Evolutionary conservation across 2,113 vertebrate species (phyloP).

Genomic region (Urocitellus parryii): DNA sequence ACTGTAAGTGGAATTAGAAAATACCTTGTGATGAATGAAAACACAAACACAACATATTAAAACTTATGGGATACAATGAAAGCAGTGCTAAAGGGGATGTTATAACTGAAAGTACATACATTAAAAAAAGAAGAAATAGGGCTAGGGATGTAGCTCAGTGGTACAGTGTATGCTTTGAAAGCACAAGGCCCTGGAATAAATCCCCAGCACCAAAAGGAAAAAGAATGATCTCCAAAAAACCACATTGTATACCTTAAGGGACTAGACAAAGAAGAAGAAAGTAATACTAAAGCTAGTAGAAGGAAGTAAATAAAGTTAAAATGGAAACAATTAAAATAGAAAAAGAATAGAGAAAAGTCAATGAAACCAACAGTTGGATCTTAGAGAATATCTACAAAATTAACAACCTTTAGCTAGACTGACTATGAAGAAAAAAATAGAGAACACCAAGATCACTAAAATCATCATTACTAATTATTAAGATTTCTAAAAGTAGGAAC

Average conservation of each 20-base stretch:
- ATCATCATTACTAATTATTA: not conserved
- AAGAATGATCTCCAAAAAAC: not conserved
- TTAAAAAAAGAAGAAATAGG: constrained; percentile 30
- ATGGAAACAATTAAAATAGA: not conserved
- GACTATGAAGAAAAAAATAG: not conserved
- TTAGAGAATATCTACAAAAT: constrained; percentile 17
- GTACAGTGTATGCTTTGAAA: not conserved
- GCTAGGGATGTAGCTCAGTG: not conserved
- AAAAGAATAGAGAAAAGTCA: constrained; percentile 25
- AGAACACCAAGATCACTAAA: constrained; percentile 45
- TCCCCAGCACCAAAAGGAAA: not conserved
- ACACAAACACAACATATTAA: not conserved
- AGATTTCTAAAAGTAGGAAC: not conserved
- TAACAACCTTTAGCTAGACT: not conserved
- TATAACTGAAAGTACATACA: not conserved
- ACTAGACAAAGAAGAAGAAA: not conserved
- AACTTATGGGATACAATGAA: not conserved
- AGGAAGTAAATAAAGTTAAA: constrained; percentile 23
- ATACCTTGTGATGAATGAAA: constrained; percentile 54
- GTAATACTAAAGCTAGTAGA: not conserved
- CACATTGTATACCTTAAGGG: not conserved
- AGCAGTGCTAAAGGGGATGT: not conserved
- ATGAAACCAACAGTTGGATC: constrained; percentile 1
- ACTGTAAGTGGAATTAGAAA: constrained; percentile 52
- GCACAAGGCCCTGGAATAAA: not conserved